Evolutionary conservation across 2,888 invertebrate genomes (phyloP), one percentile per base, ranked within the genome.

Genomic region (Dryomyza anilis): DNA sequence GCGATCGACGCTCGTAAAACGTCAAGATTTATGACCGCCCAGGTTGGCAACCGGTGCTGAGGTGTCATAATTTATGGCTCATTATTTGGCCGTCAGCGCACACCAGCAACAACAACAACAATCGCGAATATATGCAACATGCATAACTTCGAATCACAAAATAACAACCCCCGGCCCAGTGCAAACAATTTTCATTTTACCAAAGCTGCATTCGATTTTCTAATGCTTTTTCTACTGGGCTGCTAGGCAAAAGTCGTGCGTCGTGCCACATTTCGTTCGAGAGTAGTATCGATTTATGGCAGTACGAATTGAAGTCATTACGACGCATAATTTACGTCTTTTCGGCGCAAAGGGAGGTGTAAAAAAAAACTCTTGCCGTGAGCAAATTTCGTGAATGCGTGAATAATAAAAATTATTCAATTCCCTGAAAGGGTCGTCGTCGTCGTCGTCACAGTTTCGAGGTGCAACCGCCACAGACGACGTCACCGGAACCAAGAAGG

Each of bases 271-370:
- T 25, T 10, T 23, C 48, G 25, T 14, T 23, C 23, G 55, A n/a
- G n/a, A n/a, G n/a, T n/a, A 25, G 58, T 53, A 64, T 67, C 67
- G 67, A 67, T 67, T 67, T 67, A 63, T 63, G 59, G 56, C 64
- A 58, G 48, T 50, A 63, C 43, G 59, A 63, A 56, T 59, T 63
- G 61, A 63, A 64, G 63, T 60, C 65, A 67, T 65, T 65, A 63
- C 53, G 53, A 21, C n/a, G 48, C 14, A 27, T 61, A 61, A 61
- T 61, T 61, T 61, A 61, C 61, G 61, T 53, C 61, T 43, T 53
- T 61, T 61, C 29, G 33, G 61, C 33, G 61, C 21, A 53, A 3
- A 43, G 25, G 61, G 30, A 27, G 19, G 25, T 19, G 36, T 12
- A 14, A 3, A n/a, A 5, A 16, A 12, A 25, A 25, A 58, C 45